Conservation (phyloP, 2,797 vertebrate species). For the Microhierax caerulescens region DNA sequence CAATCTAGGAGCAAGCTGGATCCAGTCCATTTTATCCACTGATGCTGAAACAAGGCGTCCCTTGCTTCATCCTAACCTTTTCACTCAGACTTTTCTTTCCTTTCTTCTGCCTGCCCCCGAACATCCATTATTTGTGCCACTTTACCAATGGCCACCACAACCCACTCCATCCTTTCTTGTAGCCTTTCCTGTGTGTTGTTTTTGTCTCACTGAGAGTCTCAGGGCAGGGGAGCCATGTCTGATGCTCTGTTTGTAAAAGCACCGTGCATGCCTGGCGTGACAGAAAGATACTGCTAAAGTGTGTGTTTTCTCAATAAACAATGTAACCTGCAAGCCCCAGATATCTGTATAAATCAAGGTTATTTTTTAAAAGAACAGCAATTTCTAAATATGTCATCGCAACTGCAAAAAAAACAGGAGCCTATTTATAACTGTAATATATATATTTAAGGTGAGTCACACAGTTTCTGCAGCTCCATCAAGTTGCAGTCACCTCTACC, state of each 20-base stretch:
- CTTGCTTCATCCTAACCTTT: not conserved
- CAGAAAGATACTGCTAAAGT: not conserved
- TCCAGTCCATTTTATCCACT: not conserved
- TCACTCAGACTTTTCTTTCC: not conserved
- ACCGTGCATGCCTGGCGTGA: not conserved
- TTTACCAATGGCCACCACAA: not conserved
- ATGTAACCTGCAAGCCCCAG: not conserved
- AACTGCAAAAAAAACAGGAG: not conserved
- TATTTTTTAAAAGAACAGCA: slow-evolving; percentile 16
- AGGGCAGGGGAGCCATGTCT: not conserved
- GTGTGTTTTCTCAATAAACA: not conserved
- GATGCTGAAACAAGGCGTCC: not conserved
- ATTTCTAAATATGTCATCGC: not conserved
- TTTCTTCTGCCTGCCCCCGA: not conserved
- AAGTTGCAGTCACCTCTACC: not conserved
- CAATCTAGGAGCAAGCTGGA: not conserved
- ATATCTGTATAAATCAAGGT: not conserved
- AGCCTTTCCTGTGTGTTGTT: accelerated
- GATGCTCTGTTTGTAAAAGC: not conserved
- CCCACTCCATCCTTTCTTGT: not conserved
- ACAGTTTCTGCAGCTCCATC: not conserved
- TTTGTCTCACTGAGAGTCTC: not conserved
- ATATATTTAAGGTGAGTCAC: slow-evolving; percentile 16
- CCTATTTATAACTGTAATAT: slow-evolving; percentile 6
- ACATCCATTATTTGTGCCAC: not conserved